These are phyloP conservation scores for Clarias batrachus DNA, from an alignment of 2,113 vertebrate species.

Conservation along the genomic window DNA sequence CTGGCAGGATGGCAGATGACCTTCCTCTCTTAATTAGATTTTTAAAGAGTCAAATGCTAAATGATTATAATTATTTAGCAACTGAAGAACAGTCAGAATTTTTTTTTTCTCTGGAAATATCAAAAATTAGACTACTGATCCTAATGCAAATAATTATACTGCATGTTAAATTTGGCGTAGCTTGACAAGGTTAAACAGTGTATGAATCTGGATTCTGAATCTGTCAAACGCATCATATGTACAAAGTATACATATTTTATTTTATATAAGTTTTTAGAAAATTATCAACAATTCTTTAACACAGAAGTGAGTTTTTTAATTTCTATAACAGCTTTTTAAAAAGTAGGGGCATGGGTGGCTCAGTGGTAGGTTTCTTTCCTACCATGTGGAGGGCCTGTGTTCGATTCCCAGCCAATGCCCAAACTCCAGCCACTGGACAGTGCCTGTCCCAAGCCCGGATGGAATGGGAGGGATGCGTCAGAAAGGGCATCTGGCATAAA, in stretches of 20 bases:
- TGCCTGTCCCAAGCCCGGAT: too few species aligned
- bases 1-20: not conserved
- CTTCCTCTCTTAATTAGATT: not conserved
- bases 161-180: not conserved
- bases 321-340: too few species aligned
- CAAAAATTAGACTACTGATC: not conserved
- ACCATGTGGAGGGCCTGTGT: too few species aligned
- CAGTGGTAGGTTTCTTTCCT: too few species aligned
- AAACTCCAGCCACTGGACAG: too few species aligned
- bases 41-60: not conserved
- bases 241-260: not conserved
- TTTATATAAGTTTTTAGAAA: not conserved
- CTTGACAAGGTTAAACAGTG: not conserved
- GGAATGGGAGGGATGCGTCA: too few species aligned
- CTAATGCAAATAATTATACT: constrained; percentile 1
- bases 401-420: too few species aligned
- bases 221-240: not conserved
- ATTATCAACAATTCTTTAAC: not conserved
- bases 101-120: not conserved
- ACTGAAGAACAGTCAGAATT: too few species aligned
- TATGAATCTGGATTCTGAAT: not conserved
- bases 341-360: too few species aligned
- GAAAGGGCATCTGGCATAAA: too few species aligned
- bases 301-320: not conserved
- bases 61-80: not conserved